These are phyloP conservation scores for Neoitamus cyanurus DNA, from an alignment of 2,888 invertebrate species.

Conservation along the genomic window DNA sequence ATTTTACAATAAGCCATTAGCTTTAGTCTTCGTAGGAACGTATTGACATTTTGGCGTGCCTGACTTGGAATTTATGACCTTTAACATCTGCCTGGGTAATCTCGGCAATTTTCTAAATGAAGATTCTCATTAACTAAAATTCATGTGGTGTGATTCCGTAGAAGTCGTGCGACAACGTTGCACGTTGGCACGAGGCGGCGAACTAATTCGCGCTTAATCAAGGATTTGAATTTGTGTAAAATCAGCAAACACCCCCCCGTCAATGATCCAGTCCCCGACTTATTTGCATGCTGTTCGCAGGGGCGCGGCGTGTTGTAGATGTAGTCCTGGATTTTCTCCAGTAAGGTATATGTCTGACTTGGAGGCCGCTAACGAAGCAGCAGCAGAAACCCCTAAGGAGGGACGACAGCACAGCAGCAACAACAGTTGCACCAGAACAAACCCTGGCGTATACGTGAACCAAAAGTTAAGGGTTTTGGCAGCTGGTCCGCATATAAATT, in stretches of 20 bases:
- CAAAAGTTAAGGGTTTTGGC: constrained; percentile 37
- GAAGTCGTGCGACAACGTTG: background rate
- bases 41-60: too few relatives aligned
- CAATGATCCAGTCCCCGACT: background rate
- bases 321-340: background rate
- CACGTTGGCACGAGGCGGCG: background rate
- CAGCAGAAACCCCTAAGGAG: background rate
- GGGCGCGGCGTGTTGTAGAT: too few relatives aligned
- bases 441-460: constrained; percentile 11
- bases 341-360: background rate
- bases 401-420: background rate
- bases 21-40: too few relatives aligned
- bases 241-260: background rate
- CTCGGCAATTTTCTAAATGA: background rate
- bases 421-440: background rate
- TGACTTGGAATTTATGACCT: too few relatives aligned
- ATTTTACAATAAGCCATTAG: too few relatives aligned
- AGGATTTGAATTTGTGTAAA: constrained; percentile 13
- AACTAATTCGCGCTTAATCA: constrained; percentile 12
- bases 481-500: constrained; percentile 39
- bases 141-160: background rate
- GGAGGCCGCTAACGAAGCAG: background rate
- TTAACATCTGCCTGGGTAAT: background rate
- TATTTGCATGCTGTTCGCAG: constrained; percentile 7
- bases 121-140: background rate